Evolutionary conservation across 2,888 invertebrate species (phyloP).

Genomic region (Xestoiulus laeticollis): DNA sequence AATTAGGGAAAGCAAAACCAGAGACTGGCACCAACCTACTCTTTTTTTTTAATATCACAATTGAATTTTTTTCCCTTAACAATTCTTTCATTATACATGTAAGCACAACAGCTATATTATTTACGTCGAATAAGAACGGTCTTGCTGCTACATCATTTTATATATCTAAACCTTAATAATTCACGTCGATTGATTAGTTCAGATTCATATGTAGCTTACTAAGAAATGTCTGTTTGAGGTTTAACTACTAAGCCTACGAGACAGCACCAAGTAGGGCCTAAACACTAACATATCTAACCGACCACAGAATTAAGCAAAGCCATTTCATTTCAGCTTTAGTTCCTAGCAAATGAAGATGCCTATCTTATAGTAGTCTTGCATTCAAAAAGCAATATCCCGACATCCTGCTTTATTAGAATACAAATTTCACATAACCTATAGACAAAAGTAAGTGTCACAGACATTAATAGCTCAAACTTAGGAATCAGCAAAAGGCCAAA

Average conservation of each 20-base stretch:
- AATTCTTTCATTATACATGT: background rate
- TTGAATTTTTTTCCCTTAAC: background rate
- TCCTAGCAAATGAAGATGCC: background rate
- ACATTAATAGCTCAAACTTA: background rate
- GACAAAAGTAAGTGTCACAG: background rate
- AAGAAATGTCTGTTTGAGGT: no score
- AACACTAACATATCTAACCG: background rate
- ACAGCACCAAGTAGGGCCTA: background rate
- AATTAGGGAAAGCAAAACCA: background rate
- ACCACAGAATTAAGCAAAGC: background rate
- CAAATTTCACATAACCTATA: no score
- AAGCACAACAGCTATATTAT: background rate
- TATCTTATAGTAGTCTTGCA: background rate
- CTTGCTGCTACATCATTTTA: background rate
- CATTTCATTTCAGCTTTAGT: background rate
- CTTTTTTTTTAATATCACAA: background rate
- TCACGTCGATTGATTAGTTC: background rate
- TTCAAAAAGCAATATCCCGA: slow-evolving; percentile 15
- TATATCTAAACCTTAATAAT: background rate
- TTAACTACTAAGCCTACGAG: no score
- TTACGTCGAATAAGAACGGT: background rate
- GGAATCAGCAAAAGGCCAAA: no score
- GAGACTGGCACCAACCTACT: background rate
- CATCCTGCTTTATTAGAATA: background rate
- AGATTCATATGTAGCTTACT: no score